Percentiles rank a stretch among this genome's conserved stretches.
phyloP scores from a whole-genome alignment of 2,797 vertebrate species.

The Morus bassanus region DNA sequence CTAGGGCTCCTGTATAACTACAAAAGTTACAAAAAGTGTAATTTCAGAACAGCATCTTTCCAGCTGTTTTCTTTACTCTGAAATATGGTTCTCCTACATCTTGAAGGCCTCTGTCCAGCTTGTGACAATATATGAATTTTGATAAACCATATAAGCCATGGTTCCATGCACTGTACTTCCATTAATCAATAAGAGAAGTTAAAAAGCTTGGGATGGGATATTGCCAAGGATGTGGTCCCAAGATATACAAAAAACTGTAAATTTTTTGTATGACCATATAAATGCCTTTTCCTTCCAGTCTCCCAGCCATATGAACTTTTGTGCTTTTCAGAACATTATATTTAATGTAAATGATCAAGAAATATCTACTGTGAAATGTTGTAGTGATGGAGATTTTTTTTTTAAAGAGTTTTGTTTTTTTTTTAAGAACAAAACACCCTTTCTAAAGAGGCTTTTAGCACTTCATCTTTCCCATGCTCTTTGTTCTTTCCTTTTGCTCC shows the following conservation, averaged over 20 bases:
- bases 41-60: not conserved
- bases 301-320: not conserved
- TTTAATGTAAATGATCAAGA: conserved; percentile 20
- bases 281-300: not conserved
- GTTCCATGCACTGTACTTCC: not conserved
- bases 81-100: not conserved
- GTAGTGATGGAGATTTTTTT: not conserved
- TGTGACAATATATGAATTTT: not conserved
- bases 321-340: not conserved
- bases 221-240: not conserved
- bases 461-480: conserved; percentile 10
- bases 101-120: not conserved
- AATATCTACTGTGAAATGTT: not conserved
- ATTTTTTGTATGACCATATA: not conserved
- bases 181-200: not conserved
- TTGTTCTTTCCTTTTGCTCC: conserved; percentile 55
- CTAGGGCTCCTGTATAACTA: not conserved
- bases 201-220: not conserved
- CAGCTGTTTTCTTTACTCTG: not conserved
- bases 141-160: not conserved
- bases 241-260: not conserved
- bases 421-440: not conserved
- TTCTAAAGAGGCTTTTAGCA: conserved; percentile 58
- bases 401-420: not conserved
- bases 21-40: not conserved